Evolutionary conservation across 2,797 vertebrate species (phyloP), one percentile per base, ranked within the genome.

Genomic region (Sebastes vulpes): DNA sequence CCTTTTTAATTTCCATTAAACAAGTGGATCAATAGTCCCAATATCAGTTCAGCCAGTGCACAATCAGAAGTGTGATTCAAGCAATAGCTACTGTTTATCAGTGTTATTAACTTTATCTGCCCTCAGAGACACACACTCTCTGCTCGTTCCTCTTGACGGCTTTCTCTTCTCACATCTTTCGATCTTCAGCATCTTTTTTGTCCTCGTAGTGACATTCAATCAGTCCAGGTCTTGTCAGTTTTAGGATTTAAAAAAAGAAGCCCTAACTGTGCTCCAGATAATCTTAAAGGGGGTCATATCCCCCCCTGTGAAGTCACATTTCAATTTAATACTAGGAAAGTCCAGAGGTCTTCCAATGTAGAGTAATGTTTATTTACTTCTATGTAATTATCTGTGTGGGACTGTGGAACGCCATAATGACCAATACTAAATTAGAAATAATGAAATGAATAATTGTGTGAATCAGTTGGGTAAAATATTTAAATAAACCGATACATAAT

Each of bases 331-430:
- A 25, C 3, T 46, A 70, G 56, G 25, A 69, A 77, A 57, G 56
- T 74, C 54, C 67, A 67, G 54, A 85, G 65, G 68, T 87, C 77
- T 87, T 87, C 78, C 67, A 60, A 4, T 23, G 26, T 73, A 77
- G 28, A 58, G 5, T 50, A 14, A 52, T 59, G 12, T 54, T 72
- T 23, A 63, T 76, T 75, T 54, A 65, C 61, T 56, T 35, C 11
- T 52, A 16, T 81, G 60, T 71, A 59, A 42, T 76, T 9, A 63
- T 75, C 48, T 14, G 8, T 64, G 12, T 69, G 20, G 64, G 48
- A 9, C 46, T 58, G 1, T 57, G 21, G 29, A 76, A 63, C 38
- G 65, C 59, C 31, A 26, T 75, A 77, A 79, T 66, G 72, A 38
- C 42, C 42, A 72, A 77, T 69, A 75, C 58, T 79, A 60, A 31